Conservation (phyloP, 2,113 vertebrate species). For the Corythornis cristatus region DNA sequence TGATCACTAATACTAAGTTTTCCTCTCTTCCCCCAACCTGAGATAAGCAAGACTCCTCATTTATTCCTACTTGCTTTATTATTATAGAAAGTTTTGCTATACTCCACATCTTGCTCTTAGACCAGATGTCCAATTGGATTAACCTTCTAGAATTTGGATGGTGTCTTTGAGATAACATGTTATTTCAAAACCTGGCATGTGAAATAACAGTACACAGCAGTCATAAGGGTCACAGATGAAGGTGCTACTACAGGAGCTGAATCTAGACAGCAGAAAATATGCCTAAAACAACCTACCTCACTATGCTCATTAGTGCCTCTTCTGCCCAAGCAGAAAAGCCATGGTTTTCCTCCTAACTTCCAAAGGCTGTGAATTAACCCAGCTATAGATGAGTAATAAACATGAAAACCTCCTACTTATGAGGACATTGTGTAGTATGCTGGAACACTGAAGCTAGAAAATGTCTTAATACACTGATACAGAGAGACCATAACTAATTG, state of each 20-base stretch:
- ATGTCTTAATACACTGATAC: not conserved
- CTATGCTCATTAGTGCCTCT: not conserved
- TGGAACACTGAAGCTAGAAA: not conserved
- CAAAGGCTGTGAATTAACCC: not conserved
- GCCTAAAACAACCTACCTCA: not conserved
- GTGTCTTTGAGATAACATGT: not conserved
- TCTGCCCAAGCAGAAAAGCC: not conserved
- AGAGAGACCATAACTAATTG: not conserved
- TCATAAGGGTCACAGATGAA: not conserved
- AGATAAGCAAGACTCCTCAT: not conserved
- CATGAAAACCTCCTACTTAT: not conserved
- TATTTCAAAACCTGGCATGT: not conserved
- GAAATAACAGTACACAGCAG: not conserved
- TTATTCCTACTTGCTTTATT: not conserved
- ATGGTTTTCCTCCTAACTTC: not conserved
- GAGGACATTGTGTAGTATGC: accelerated
- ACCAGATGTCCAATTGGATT: no score
- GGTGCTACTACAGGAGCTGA: not conserved
- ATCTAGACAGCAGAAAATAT: not conserved
- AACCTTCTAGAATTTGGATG: not conserved
- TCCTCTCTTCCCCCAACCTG: not conserved
- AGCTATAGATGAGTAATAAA: accelerated
- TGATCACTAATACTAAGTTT: not conserved
- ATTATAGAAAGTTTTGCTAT: not conserved
- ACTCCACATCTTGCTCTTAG: not conserved